Percentiles rank a stretch among this genome's conserved stretches.
Conservation (phyloP, 2,113 vertebrate genomes). For the Hemiscyllium ocellatum region DNA sequence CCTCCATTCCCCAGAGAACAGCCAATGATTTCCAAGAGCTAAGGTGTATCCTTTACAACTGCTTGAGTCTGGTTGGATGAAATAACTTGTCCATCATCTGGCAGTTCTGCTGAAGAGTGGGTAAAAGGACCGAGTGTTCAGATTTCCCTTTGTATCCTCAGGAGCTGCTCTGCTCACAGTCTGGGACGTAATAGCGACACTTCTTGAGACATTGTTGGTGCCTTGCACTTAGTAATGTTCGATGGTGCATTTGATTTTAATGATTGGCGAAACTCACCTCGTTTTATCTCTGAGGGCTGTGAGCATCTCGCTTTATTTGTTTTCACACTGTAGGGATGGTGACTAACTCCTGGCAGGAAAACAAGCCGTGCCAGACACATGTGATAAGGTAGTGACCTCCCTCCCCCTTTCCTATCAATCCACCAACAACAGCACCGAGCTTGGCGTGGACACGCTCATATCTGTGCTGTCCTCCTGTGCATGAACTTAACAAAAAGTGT, state of each 20-base stretch:
- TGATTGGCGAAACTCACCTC: background rate
- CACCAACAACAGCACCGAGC: background rate
- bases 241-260: background rate
- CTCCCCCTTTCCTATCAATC: background rate
- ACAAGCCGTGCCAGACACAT: background rate
- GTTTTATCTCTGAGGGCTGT: too few relatives aligned
- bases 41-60: conserved; percentile 53
- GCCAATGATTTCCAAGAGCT: conserved; percentile 63
- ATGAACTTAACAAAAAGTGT: background rate
- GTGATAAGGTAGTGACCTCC: background rate
- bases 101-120: conserved; percentile 55
- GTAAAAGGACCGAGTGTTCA: conserved; percentile 58
- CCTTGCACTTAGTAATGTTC: background rate
- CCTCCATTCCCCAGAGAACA: conserved; percentile 63
- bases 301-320: background rate
- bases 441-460: too few relatives aligned
- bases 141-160: conserved; percentile 53
- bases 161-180: conserved; percentile 42
- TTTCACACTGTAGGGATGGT: background rate
- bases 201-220: background rate
- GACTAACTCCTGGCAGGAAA: background rate
- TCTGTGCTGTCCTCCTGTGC: background rate
- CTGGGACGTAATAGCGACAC: conserved; percentile 23
- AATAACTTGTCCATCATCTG: conserved; percentile 56
- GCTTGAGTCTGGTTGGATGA: conserved; percentile 67